A percentile compares a stretch with the other conserved stretches of the same genome.
These are phyloP conservation scores for Clostera curtula DNA, from an alignment of 2,888 invertebrate genomes.

Conservation along the genomic window DNA sequence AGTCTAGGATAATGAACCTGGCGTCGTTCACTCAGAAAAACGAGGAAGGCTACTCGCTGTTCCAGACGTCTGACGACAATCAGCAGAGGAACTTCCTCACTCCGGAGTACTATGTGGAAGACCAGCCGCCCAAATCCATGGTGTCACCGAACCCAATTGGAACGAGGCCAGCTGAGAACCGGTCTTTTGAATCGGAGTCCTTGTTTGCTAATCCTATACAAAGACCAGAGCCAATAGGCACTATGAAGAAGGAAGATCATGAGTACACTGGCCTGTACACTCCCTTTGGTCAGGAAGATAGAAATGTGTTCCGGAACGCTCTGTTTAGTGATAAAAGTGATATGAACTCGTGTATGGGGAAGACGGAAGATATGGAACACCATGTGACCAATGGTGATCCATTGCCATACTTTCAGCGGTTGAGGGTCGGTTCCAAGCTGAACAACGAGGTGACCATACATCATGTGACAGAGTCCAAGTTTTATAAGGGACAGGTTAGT, in stretches of 20 bases:
- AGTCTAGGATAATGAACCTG: constrained; percentile 52
- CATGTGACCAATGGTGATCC: constrained; percentile 48
- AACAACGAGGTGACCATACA: constrained; percentile 66
- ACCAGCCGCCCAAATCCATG: constrained; percentile 41
- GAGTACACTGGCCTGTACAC: constrained; percentile 35
- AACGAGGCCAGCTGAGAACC: constrained; percentile 39
- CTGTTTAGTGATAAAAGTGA: constrained; percentile 52
- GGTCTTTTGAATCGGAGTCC: constrained; percentile 36
- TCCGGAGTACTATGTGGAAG: constrained; percentile 45
- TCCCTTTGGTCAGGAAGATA: constrained; percentile 58
- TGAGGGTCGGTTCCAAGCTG: constrained; percentile 57
- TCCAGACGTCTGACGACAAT: constrained; percentile 48
- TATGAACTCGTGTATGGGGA: constrained; percentile 13
- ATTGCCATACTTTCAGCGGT: constrained; percentile 59
- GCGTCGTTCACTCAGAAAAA: constrained; percentile 65
- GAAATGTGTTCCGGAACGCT: constrained; percentile 56
- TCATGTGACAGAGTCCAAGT: constrained; percentile 63
- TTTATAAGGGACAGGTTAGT: constrained; percentile 59
- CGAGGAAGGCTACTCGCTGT: constrained; percentile 63
- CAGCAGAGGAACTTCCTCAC: constrained; percentile 44
- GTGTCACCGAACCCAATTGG: constrained; percentile 65
- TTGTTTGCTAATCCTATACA: constrained; percentile 47
- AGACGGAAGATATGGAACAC: constrained; percentile 24
- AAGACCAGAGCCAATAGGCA: constrained; percentile 51
- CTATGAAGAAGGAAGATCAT: constrained; percentile 21